Base-by-base conservation (phyloP, 2,888 invertebrate genomes). In the Carterocephalus palaemon region DNA sequence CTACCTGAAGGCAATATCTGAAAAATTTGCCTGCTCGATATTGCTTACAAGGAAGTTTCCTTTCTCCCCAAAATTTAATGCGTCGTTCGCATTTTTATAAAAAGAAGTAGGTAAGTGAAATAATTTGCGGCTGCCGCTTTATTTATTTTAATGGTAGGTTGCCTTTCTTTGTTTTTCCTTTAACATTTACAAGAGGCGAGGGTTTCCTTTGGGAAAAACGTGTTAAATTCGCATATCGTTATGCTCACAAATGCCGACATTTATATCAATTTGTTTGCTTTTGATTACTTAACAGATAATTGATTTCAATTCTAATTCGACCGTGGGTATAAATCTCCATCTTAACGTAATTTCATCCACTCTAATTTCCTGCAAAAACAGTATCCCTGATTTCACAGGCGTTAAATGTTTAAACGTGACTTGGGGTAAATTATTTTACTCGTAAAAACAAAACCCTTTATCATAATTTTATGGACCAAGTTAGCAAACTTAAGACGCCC, bases 1-100 rank as follows among this genome's bases (percentile, higher is more conserved):
- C 86, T 86, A 86, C 86, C 86, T 86, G 86, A 83, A 86, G 79
- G 85, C 85, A 86, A 86, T 86, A 86, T 86, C 86, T 86, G 85
- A 86, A 86, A 86, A 86, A 85, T 86, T 86, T 86, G 84, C 86
- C 85, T 85, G 75, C 80, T 84, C 85, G 83, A 85, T 85, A 85
- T 86, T 85, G 86, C 86, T 86, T 86, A 86, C 85, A 85, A 83
- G 82, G 79, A 80, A 84, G 84, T 86, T 85, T 85, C 83, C 83
- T 83, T 85, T 85, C 85, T 83, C 82, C 85, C 84, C 80, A 80
- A 85, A 86, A 85, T 86, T 86, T 86, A 86, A 86, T 86, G 85
- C 86, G 84, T 82, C 82, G 83, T 76, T 82, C 84, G 85, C 86
- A 84, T 86, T 86, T 86, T 86, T 85, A 75, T 85, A 83, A 84